phyloP scores from a whole-genome alignment of 2,888 invertebrate genomes.

The Thereva unica region DNA sequence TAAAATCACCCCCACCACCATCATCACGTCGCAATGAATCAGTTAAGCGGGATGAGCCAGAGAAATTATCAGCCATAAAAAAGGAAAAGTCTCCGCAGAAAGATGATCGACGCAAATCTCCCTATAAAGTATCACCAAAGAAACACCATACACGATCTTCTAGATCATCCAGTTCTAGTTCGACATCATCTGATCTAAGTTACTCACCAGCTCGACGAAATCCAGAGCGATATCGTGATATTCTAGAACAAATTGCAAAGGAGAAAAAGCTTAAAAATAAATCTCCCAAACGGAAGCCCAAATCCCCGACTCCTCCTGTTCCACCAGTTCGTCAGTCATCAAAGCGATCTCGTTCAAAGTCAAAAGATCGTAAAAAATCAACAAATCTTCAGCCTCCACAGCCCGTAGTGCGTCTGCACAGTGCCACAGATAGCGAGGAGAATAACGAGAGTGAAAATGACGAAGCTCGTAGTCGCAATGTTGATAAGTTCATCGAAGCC shows the following conservation, averaged over 20 bases:
- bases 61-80: constrained; percentile 42
- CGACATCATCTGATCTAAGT: constrained; percentile 62
- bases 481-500: constrained; percentile 62
- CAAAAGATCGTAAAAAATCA: constrained; percentile 37
- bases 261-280: constrained; percentile 59
- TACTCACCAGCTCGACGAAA: constrained; percentile 71
- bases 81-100: constrained; percentile 26
- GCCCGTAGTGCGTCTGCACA: constrained; percentile 65
- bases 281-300: constrained; percentile 27
- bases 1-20: constrained; percentile 6
- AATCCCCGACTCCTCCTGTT: constrained; percentile 21
- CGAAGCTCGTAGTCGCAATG: constrained; percentile 46
- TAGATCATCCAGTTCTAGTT: constrained; percentile 46
- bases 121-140: constrained; percentile 32
- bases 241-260: constrained; percentile 63
- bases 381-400: constrained; percentile 41
- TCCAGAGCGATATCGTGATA: constrained; percentile 71
- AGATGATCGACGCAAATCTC: constrained; percentile 19
- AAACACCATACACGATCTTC: constrained; percentile 39
- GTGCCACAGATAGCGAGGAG: constrained; percentile 63
- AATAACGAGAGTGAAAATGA: constrained; percentile 43
- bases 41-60: constrained; percentile 37
- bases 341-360: constrained; percentile 37
- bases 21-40: background rate
- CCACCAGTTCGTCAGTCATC: constrained; percentile 34